These are phyloP conservation scores for Volucella inanis DNA, from an alignment of 2,888 invertebrate species.

Conservation along the genomic window DNA sequence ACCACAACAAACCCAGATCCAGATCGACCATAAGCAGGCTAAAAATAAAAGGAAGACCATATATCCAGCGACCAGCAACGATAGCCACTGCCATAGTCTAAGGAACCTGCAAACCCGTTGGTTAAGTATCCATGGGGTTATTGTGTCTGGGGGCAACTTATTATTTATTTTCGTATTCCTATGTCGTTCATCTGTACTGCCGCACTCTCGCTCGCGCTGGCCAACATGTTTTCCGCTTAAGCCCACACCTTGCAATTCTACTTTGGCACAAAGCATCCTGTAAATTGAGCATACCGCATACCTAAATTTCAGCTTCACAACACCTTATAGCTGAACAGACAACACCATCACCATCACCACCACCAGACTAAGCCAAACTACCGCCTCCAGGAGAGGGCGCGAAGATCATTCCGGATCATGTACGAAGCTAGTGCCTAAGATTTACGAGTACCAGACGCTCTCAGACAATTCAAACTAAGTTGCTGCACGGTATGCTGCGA, in stretches of 20 bases:
- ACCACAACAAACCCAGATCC: conserved; percentile 2
- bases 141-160: conserved; percentile 75
- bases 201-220: conserved; percentile 38
- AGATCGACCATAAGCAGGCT: conserved; percentile 21
- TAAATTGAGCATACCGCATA: conserved; percentile 63
- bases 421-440: conserved; percentile 70
- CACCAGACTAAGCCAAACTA: background rate
- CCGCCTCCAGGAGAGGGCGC: conserved; percentile 73
- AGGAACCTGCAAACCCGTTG: conserved; percentile 73
- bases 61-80: conserved; percentile 37
- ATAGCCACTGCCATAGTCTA: conserved; percentile 57
- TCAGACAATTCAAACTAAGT: conserved; percentile 61
- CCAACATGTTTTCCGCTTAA: conserved; percentile 41
- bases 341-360: conserved; percentile 38
- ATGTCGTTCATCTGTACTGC: conserved; percentile 70
- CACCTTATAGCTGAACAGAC: background rate
- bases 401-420: conserved; percentile 74
- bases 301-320: conserved; percentile 8
- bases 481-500: conserved; percentile 12
- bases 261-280: conserved; percentile 60
- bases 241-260: conserved; percentile 68
- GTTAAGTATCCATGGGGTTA: conserved; percentile 73
- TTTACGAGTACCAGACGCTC: conserved; percentile 73
- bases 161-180: conserved; percentile 74
- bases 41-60: conserved; percentile 61